Percentiles rank a stretch among this genome's conserved stretches.
These are phyloP conservation scores for Chionoecetes opilio DNA, from an alignment of 1,140 invertebrate genomes.

Conservation along the genomic window DNA sequence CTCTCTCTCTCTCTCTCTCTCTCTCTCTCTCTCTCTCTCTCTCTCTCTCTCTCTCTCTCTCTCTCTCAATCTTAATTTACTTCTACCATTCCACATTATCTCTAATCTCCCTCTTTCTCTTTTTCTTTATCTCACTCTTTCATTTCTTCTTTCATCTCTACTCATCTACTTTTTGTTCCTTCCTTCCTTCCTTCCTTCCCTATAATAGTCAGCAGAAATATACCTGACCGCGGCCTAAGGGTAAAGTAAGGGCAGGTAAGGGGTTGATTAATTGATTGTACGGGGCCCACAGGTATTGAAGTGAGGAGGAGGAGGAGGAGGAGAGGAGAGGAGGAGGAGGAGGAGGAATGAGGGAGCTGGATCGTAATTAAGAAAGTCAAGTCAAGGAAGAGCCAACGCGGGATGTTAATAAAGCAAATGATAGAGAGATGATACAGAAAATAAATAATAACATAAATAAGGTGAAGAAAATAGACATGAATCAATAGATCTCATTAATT, in stretches of 20 bases:
- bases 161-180: background rate
- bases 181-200: too few species aligned
- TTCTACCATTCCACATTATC: background rate
- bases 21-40: constrained; percentile 43
- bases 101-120: background rate
- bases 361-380: background rate
- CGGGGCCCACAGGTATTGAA: background rate
- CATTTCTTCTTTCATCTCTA: background rate
- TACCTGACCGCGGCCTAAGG: background rate
- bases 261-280: background rate
- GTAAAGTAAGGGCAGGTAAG: background rate
- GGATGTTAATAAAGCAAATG: background rate
- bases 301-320: background rate
- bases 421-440: background rate
- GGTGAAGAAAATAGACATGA: background rate
- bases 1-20: constrained; percentile 16
- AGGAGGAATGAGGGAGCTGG: background rate
- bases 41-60: constrained; percentile 42
- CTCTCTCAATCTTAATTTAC: background rate
- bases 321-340: background rate
- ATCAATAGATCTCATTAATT: background rate
- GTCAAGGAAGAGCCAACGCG: background rate
- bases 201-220: background rate
- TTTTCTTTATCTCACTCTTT: background rate
- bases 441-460: background rate